Evolutionary conservation across 2,113 vertebrate genomes (phyloP).

Genomic region (Lipophrys pholis): DNA sequence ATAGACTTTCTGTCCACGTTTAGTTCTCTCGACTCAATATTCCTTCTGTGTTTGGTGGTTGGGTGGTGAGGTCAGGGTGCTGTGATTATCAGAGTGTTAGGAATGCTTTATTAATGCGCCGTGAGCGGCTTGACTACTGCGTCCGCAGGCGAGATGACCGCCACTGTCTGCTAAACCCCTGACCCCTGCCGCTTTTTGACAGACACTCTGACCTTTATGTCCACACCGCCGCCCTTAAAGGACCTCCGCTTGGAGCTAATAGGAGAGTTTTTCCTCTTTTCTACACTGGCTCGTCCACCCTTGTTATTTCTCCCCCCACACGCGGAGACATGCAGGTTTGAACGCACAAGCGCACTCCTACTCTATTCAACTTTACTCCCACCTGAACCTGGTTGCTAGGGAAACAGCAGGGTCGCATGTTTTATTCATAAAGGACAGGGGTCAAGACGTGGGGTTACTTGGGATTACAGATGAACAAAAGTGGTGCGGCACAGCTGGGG

Average conservation of each 20-base stretch:
- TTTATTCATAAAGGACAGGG: constrained; percentile 64
- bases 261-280: constrained; percentile 11
- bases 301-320: neutral
- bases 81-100: constrained; percentile 38
- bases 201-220: constrained; percentile 51
- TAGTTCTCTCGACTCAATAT: constrained; percentile 28
- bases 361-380: neutral
- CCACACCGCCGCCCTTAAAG: constrained; percentile 12
- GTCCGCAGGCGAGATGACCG: constrained; percentile 18
- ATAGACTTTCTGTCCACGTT: constrained; percentile 57
- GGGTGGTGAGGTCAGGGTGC: constrained; percentile 30
- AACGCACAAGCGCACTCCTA: neutral
- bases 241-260: neutral
- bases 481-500: neutral
- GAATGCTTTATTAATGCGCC: constrained; percentile 59
- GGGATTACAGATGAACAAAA: constrained; percentile 47
- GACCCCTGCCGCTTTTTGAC: constrained; percentile 20
- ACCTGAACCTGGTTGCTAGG: constrained; percentile 45
- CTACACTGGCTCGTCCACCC: neutral
- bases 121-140: constrained; percentile 20
- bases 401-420: constrained; percentile 50
- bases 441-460: constrained; percentile 46
- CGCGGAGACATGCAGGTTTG: constrained; percentile 7
- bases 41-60: neutral
- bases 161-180: constrained; percentile 21